These are phyloP conservation scores for Hirundichthys speculiger DNA, from an alignment of 2,113 vertebrate species.

Conservation along the genomic window DNA sequence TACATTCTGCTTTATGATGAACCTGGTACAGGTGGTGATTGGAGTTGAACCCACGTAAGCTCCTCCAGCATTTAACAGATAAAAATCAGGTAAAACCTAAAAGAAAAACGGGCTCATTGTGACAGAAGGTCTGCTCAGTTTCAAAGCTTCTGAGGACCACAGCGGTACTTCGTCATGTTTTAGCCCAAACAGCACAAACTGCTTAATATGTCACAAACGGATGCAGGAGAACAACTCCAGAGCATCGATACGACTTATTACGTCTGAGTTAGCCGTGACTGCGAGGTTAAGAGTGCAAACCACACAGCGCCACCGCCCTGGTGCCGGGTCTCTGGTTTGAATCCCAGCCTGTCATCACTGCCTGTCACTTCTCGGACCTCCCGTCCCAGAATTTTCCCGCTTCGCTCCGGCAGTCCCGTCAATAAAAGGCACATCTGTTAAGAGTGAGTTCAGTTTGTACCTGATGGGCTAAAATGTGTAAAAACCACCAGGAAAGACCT, in stretches of 20 bases:
- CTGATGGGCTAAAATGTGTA: conserved; percentile 7
- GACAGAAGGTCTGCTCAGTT: conserved; percentile 17
- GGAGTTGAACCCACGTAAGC: conserved; percentile 36
- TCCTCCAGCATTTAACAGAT: conserved; percentile 53
- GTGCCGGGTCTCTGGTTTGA: too few species aligned
- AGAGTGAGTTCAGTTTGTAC: not conserved
- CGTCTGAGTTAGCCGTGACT: not conserved
- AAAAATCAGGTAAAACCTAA: not conserved
- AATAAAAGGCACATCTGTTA: conserved; percentile 10
- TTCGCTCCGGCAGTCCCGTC: too few species aligned
- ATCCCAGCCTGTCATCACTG: too few species aligned
- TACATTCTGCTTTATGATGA: conserved; percentile 61
- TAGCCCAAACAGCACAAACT: conserved; percentile 7
- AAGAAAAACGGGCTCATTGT: conserved; percentile 2
- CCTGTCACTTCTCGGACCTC: not conserved
- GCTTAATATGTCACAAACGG: not conserved
- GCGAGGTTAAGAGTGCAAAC: not conserved
- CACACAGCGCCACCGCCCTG: too few species aligned
- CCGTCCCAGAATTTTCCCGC: not conserved
- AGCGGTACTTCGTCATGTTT: conserved; percentile 36
- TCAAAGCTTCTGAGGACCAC: conserved; percentile 4
- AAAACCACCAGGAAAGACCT: conserved; percentile 37
- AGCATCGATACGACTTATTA: too few species aligned
- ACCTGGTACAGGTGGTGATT: conserved; percentile 26
- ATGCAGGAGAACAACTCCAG: too few species aligned